Conservation (phyloP, 92 coral and sea anemone genomes). For the Phenganax stokvisi region DNA sequence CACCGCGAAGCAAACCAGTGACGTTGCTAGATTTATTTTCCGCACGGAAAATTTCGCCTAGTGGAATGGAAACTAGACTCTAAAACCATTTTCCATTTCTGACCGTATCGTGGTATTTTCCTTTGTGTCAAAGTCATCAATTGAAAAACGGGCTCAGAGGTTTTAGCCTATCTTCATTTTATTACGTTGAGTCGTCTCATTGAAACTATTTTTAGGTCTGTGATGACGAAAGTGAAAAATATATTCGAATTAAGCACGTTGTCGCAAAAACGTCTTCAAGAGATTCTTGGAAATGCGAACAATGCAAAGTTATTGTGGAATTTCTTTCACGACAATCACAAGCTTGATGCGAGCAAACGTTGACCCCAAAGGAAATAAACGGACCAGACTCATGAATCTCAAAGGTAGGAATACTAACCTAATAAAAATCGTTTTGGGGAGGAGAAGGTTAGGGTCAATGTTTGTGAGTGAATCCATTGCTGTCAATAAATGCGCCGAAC, state of each 20-base stretch:
- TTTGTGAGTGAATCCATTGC: no score
- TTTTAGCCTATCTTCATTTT: neutral
- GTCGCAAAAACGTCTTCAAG: constrained; percentile 57
- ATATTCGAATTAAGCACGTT: constrained; percentile 60
- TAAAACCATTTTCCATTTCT: no score
- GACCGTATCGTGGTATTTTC: no score
- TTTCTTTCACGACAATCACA: constrained; percentile 61
- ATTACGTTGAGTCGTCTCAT: neutral
- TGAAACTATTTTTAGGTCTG: constrained; percentile 45
- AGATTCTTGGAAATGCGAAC: constrained; percentile 59
- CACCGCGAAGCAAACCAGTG: no score
- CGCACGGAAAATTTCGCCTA: no score
- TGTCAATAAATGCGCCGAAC: no score
- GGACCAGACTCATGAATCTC: neutral
- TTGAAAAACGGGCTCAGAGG: no score
- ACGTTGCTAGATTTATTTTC: no score
- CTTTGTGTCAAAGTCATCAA: no score
- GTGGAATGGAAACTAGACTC: no score
- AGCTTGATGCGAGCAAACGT: constrained; percentile 17
- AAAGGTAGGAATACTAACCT: neutral
- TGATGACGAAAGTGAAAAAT: constrained; percentile 71
- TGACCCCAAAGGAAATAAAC: neutral
- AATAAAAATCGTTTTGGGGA: neutral
- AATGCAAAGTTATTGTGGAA: constrained; percentile 81
- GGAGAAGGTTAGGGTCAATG: neutral